A percentile compares a stretch with the other conserved stretches of the same genome.
These are phyloP conservation scores for Otocyon megalotis DNA, from an alignment of 2,113 vertebrate genomes.

Conservation along the genomic window DNA sequence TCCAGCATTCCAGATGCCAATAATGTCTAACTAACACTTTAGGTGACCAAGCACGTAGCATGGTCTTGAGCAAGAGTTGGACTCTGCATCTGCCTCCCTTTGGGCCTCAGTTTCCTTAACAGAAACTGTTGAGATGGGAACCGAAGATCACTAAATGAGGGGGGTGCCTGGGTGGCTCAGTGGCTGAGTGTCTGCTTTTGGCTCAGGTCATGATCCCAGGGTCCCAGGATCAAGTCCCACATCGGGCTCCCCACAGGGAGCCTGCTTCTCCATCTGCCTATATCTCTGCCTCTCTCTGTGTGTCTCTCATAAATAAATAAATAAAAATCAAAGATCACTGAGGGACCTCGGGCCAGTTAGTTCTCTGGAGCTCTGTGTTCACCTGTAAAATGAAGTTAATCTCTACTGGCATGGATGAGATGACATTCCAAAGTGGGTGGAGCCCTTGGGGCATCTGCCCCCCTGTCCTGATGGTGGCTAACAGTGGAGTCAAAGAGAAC, in stretches of 20 bases:
- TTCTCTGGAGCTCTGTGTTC: not conserved
- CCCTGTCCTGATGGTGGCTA: too few species aligned
- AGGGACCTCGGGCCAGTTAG: not conserved
- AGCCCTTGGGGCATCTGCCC: not conserved
- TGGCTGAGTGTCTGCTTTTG: too few species aligned
- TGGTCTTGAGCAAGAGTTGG: not conserved
- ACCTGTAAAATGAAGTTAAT: not conserved
- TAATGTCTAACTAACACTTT: not conserved
- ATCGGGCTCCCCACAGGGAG: too few species aligned
- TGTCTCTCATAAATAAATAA: too few species aligned
- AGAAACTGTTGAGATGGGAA: not conserved
- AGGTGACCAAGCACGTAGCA: not conserved
- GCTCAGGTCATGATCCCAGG: too few species aligned
- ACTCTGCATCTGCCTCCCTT: not conserved
- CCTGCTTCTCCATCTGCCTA: too few species aligned
- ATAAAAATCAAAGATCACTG: not conserved
- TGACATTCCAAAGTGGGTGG: not conserved
- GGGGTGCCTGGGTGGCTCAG: too few species aligned
- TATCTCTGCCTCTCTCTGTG: too few species aligned
- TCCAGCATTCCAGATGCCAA: not conserved
- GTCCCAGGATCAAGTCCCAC: too few species aligned
- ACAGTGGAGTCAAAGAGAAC: not conserved
- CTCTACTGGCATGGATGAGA: not conserved
- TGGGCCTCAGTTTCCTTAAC: not conserved
- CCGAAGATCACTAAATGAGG: not conserved